Conservation (phyloP, 2,888 invertebrate species). For the Rutpela maculata region DNA sequence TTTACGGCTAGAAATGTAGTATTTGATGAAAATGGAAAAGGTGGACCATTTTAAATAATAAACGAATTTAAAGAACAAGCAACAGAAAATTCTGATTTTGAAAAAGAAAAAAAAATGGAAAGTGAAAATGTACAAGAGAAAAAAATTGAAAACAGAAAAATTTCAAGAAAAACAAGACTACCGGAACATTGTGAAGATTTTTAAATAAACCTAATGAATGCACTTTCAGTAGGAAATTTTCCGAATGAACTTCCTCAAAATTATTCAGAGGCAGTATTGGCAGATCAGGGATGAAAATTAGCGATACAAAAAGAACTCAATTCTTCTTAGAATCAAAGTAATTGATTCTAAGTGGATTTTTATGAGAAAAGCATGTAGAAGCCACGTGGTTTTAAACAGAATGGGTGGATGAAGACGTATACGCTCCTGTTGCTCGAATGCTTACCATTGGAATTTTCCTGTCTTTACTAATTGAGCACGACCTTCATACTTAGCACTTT, state of each 20-base stretch:
- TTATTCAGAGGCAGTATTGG: conserved; percentile 40
- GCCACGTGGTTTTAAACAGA: conserved; percentile 57
- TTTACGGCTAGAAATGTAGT: too few species aligned
- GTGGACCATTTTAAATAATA: too few species aligned
- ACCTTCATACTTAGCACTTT: conserved; percentile 44
- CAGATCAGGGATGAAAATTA: conserved; percentile 49
- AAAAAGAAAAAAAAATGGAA: too few species aligned
- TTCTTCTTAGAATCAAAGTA: conserved; percentile 46
- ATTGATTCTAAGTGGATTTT: conserved; percentile 57
- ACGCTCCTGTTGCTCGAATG: conserved; percentile 57
- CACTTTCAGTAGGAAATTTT: conserved; percentile 40
- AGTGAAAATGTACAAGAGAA: too few species aligned
- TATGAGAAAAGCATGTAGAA: conserved; percentile 44
- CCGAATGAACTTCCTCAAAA: conserved; percentile 49
- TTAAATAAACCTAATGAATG: conserved; percentile 35
- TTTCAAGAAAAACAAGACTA: conserved; percentile 33
- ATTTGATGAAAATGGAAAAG: too few species aligned
- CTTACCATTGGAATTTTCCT: conserved; percentile 51
- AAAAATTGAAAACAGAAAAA: conserved; percentile 20
- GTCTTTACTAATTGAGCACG: conserved; percentile 45
- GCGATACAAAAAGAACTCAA: conserved; percentile 52
- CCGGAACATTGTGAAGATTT: conserved; percentile 44
- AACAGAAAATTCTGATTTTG: too few species aligned
- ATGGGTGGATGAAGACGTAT: conserved; percentile 47
- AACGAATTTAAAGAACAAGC: too few species aligned